A percentile compares a stretch with the other conserved stretches of the same genome.
Conservation (phyloP, 2,113 vertebrate genomes). For the Andinoacara biseriatus region DNA sequence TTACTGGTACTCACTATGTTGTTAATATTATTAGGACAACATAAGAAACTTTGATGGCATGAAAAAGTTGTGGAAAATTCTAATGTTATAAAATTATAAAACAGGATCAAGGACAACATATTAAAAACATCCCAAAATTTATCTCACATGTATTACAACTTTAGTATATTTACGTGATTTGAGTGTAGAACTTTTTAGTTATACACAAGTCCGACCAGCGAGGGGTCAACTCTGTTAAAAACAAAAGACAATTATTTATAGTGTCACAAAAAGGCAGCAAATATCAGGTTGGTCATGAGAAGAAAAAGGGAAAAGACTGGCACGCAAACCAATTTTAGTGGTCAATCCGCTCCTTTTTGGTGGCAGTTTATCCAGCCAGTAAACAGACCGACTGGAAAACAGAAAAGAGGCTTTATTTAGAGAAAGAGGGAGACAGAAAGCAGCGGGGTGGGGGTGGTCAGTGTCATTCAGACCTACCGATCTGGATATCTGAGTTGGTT, state of each 20-base stretch:
- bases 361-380: slow-evolving; percentile 77
- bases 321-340: slow-evolving; percentile 54
- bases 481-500: slow-evolving; percentile 67
- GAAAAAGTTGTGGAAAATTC: neutral
- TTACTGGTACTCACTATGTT: neutral
- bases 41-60: neutral
- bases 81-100: neutral
- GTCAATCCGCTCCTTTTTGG: slow-evolving; percentile 21
- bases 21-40: neutral
- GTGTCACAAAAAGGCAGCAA: neutral
- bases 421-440: neutral
- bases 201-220: slow-evolving; percentile 61
- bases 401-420: neutral
- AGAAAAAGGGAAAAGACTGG: neutral
- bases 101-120: neutral
- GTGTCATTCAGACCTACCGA: slow-evolving; percentile 52
- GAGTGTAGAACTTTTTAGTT: slow-evolving; percentile 41
- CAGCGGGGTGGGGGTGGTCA: no score
- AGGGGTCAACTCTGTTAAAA: slow-evolving; percentile 61
- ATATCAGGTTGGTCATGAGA: neutral
- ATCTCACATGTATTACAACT: neutral
- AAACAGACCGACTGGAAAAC: slow-evolving; percentile 71
- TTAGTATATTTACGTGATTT: slow-evolving; percentile 57
- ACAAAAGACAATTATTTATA: neutral
- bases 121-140: neutral